Base-by-base conservation (phyloP, 2,113 vertebrate genomes). In the Urocolius indicus region DNA sequence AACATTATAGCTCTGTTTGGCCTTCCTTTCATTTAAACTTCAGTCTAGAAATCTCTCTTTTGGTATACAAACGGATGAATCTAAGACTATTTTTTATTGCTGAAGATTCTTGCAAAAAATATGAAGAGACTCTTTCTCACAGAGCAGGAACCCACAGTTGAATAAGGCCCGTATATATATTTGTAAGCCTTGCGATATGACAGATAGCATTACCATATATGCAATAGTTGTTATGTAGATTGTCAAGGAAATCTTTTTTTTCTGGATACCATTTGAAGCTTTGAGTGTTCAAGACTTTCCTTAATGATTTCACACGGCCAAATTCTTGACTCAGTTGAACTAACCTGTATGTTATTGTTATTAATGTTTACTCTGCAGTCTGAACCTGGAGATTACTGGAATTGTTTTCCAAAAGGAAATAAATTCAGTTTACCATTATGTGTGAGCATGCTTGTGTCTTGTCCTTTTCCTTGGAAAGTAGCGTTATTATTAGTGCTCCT, bases 351-450 rank as follows among this genome's bases (percentile, higher is more conserved):
- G 99, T 99, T 99, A 99, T 98, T 98, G 99, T 99, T 99, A 98
- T 99, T 99, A 99, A 99, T 99, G 99, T 99, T 99, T 99, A 99
- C 99, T 99, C 98, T 98, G 98, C 98, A 94, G 97, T 98, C 98
- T 98, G 98, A 99, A 99, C 98, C 99, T 99, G 99, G 99, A 99
- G 98, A 99, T 99, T 99, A 99, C 99, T 99, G 99, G 99, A 99
- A 98, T 98, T 98, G 98, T 98, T 98, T 98, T 97, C 97, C 98
- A 98, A 98, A 97, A 97, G 97, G 98, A 98, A 98, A 98, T 98
- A 98, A 98, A 99, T 98, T 98, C 98, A 98, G 98, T 98, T 98
- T 98, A 98, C 98, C 99, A 98, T 98, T 98, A 98, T 77, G 96
- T 97, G 88, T 94, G 96, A 97, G 97, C 16, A 75, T 97, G 90